Evolutionary conservation across 2,888 invertebrate genomes (phyloP).

Genomic region (Stomorhina lunata): DNA sequence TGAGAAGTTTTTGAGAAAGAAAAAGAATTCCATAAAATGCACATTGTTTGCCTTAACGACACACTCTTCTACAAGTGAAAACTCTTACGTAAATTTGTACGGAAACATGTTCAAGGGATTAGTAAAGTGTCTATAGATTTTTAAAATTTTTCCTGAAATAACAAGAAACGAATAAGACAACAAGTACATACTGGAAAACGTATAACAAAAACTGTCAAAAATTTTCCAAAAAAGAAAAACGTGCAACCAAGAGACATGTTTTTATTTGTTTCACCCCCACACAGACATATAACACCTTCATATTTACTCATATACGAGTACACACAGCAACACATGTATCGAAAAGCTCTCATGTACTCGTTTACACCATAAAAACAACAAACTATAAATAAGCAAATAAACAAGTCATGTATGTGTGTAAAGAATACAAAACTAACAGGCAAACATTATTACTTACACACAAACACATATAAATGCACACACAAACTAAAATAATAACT

Average conservation of each 20-base stretch:
- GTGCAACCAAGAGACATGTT: constrained; percentile 44
- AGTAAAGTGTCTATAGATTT: constrained; percentile 26
- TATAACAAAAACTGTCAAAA: constrained; percentile 27
- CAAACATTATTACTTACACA: neutral
- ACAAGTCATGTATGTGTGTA: constrained; percentile 36
- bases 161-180: neutral
- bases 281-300: no score
- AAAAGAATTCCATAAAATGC: neutral
- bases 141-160: constrained; percentile 12
- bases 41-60: neutral
- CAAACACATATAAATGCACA: neutral
- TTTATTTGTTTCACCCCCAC: constrained; percentile 5
- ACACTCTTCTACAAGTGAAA: neutral
- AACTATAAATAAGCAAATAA: constrained; percentile 31
- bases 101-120: neutral
- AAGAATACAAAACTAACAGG: neutral
- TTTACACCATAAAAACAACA: constrained; percentile 24
- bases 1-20: no score
- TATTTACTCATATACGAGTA: neutral
- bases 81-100: neutral
- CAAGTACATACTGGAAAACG: no score
- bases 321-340: neutral
- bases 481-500: neutral
- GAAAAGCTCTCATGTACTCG: no score
- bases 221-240: constrained; percentile 20